Evolutionary conservation across 2,888 invertebrate genomes (phyloP), one percentile per base, ranked within the genome.

Genomic region (Folsomia manolachei): DNA sequence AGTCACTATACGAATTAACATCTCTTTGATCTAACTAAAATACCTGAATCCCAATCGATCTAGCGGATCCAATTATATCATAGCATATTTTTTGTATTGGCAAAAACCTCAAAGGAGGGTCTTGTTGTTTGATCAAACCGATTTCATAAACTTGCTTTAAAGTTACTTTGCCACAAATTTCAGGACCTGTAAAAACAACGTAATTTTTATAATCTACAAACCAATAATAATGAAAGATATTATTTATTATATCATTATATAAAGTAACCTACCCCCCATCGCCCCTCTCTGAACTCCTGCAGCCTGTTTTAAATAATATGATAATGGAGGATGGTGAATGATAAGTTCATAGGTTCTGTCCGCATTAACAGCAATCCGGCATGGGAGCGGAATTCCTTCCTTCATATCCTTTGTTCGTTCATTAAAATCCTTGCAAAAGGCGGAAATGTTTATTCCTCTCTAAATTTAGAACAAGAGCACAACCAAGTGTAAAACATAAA

Each of bases 341-440:
- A 87, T 86, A 71, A 99, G 86, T 72, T 91, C 88, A 83, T 93
- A 97, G 70, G 87, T 88, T 81, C 96, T 87, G 84, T 99, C 97
- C 1, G 95, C 86, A 85, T 93, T 93, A 0, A 95, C 89, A 78
- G 87, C 89, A 1, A 95, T 89, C 81, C 91, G 87, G 51, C 91
- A 90, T 0, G 97, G 97, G 65, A 98, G 82, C 0, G 97, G 97
- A 75, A 94, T 89, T 0, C 97, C 97, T 83, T 91, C 91, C 82
- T 94, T 95, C 27, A 94, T 90, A 79, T 95, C 89, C 71, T 91
- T 90, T 0, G 97, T 98, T 81, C 88, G 90, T 82, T 93, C 92
- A 85, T 98, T 98, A 82, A 99, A 99, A 81, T 99, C 98, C 85
- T 99, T 98, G 83, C 95, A 95, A 84, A 99, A 99, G 23, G 91